Evolutionary conservation across 1,140 invertebrate species (phyloP).

Genomic region (Heterodera carotae): DNA sequence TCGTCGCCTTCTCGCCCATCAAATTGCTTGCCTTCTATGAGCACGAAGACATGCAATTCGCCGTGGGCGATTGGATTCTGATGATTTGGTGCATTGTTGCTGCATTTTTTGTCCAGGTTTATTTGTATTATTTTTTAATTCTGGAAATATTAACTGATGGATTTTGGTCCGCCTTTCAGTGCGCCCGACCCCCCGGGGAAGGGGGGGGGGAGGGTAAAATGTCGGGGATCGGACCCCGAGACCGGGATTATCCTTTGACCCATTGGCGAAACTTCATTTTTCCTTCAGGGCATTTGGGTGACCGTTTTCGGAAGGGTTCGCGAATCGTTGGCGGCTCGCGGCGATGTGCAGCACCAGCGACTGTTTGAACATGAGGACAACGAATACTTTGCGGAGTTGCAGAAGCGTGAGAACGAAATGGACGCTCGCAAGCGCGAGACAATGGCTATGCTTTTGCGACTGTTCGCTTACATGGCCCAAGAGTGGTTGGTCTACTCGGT

Average conservation of each 20-base stretch:
- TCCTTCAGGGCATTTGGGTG: slow-evolving; percentile 57
- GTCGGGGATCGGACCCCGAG: too few species aligned
- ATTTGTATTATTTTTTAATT: too few species aligned
- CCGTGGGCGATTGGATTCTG: slow-evolving; percentile 61
- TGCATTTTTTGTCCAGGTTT: slow-evolving; percentile 56
- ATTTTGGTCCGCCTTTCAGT: too few species aligned
- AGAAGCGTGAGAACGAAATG: slow-evolving; percentile 44
- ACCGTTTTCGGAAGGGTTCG: slow-evolving; percentile 56
- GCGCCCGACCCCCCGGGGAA: too few species aligned
- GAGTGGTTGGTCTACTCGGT: slow-evolving; percentile 52
- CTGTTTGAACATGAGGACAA: slow-evolving; percentile 32
- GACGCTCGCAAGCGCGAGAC: slow-evolving; percentile 54
- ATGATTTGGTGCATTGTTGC: slow-evolving; percentile 62
- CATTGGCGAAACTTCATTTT: slow-evolving; percentile 12
- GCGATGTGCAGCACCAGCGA: slow-evolving; percentile 15
- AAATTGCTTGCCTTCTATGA: slow-evolving; percentile 64
- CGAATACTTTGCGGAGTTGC: slow-evolving; percentile 49
- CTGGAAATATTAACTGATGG: too few species aligned
- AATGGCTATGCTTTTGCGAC: slow-evolving; percentile 48
- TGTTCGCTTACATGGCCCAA: slow-evolving; percentile 52
- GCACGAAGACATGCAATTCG: slow-evolving; percentile 53
- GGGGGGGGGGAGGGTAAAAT: too few species aligned
- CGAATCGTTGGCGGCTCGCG: slow-evolving; percentile 34
- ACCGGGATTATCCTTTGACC: too few species aligned
- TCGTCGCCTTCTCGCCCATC: slow-evolving; percentile 61